Conservation (phyloP, 2,797 vertebrate species). For the Huso huso region DNA sequence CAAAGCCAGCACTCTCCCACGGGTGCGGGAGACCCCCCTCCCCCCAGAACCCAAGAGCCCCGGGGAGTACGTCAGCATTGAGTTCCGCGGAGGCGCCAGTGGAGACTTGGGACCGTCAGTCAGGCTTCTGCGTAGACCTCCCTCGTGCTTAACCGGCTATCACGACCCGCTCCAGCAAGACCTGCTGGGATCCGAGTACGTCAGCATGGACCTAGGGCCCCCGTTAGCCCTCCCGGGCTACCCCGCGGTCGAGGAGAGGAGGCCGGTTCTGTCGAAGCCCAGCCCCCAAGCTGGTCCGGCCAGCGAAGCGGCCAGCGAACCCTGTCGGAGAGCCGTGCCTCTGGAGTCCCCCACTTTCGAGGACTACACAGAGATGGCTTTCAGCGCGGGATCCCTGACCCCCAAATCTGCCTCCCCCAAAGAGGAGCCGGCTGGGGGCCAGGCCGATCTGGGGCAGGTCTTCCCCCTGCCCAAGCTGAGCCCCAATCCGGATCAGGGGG, state of each 20-base stretch:
- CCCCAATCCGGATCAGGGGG: slow-evolving; percentile 58
- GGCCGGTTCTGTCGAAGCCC: slow-evolving; percentile 27
- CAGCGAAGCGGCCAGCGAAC: slow-evolving; percentile 36
- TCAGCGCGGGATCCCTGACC: slow-evolving; percentile 44
- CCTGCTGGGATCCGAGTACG: slow-evolving; percentile 46
- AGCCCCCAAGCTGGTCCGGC: slow-evolving; percentile 1
- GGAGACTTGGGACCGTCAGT: slow-evolving; percentile 35
- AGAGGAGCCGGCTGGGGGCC: slow-evolving; percentile 40
- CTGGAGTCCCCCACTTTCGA: slow-evolving; percentile 46
- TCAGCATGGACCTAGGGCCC: slow-evolving; percentile 55
- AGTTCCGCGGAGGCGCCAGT: slow-evolving; percentile 49
- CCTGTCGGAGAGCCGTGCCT: slow-evolving; percentile 21
- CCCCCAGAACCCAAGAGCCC: slow-evolving; percentile 63
- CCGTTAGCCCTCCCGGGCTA: slow-evolving; percentile 55
- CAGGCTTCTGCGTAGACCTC: slow-evolving; percentile 41
- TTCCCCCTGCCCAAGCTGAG: slow-evolving; percentile 50
- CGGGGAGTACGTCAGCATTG: slow-evolving; percentile 66
- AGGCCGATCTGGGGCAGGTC: slow-evolving; percentile 38
- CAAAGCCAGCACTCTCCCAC: slow-evolving; percentile 65
- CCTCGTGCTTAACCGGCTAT: slow-evolving; percentile 52
- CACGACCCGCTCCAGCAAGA: slow-evolving; percentile 29
- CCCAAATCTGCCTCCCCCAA: slow-evolving; percentile 42
- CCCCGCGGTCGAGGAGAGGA: slow-evolving; percentile 39
- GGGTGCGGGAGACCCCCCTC: slow-evolving; percentile 60
- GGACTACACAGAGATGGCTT: slow-evolving; percentile 62